Evolutionary conservation across 2,113 vertebrate genomes (phyloP).

Genomic region (Oncorhynchus tshawytscha): DNA sequence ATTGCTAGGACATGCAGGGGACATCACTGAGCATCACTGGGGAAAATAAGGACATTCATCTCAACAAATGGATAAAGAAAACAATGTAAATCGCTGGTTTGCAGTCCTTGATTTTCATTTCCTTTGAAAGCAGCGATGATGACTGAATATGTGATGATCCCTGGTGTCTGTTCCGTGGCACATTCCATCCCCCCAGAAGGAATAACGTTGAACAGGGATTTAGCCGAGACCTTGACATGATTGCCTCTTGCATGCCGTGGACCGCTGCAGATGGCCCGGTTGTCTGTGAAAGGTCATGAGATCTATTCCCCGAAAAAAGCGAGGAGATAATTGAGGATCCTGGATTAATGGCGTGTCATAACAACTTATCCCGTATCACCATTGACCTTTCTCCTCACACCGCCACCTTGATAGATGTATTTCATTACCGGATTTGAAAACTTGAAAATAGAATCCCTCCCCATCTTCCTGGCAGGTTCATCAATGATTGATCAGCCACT

Average conservation of each 20-base stretch:
- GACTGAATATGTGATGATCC: not conserved
- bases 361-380: constrained; percentile 72
- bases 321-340: constrained; percentile 72
- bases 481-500: constrained; percentile 80
- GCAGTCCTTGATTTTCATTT: not conserved
- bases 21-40: not conserved
- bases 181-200: not conserved
- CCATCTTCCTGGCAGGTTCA: constrained; percentile 66
- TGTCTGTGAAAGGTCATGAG: constrained; percentile 47
- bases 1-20: not conserved
- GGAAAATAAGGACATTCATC: not conserved
- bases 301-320: constrained; percentile 64
- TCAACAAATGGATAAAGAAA: not conserved
- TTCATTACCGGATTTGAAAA: constrained; percentile 81
- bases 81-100: not conserved
- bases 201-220: constrained; percentile 23
- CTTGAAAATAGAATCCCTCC: constrained; percentile 74
- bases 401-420: constrained; percentile 79
- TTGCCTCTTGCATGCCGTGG: constrained; percentile 18
- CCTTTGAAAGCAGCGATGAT: not conserved
- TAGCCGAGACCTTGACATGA: constrained; percentile 40
- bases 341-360: constrained; percentile 84
- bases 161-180: not conserved
- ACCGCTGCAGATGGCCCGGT: not conserved
- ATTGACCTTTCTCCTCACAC: constrained; percentile 77